Conservation (phyloP, 1,140 invertebrate genomes). For the Heliothis virescens region DNA sequence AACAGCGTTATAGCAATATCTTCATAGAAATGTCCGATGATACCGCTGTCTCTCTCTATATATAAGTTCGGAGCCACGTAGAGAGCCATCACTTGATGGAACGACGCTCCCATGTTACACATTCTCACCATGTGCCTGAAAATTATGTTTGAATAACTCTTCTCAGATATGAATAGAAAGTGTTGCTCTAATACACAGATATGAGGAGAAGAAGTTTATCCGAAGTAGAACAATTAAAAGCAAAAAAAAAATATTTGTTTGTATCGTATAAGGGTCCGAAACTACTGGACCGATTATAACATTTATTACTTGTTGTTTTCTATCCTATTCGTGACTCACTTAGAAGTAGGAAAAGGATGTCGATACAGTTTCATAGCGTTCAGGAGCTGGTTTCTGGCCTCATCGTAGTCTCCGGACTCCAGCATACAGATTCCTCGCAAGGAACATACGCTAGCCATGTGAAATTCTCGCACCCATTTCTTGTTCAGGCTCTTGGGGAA, state of each 20-base stretch:
- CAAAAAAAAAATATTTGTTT: too few relatives aligned
- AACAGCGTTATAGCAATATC: slow-evolving; percentile 58
- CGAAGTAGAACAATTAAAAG: too few relatives aligned
- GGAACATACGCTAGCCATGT: slow-evolving; percentile 63
- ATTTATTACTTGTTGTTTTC: too few relatives aligned
- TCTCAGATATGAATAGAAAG: too few relatives aligned
- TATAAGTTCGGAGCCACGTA: slow-evolving; percentile 69
- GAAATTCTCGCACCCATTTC: slow-evolving; percentile 67
- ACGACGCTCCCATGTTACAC: slow-evolving; percentile 49
- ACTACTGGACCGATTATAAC: too few relatives aligned
- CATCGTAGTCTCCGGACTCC: slow-evolving; percentile 85
- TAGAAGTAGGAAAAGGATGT: slow-evolving; percentile 75
- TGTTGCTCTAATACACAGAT: too few relatives aligned
- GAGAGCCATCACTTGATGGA: slow-evolving; percentile 63
- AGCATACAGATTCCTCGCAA: slow-evolving; percentile 81
- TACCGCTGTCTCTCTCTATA: slow-evolving; percentile 49
- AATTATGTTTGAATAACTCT: slow-evolving; percentile 51
- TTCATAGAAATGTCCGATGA: slow-evolving; percentile 62
- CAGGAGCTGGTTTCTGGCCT: slow-evolving; percentile 83
- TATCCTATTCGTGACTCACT: slow-evolving; percentile 49
- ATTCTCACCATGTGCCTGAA: slow-evolving; percentile 64
- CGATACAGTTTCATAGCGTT: slow-evolving; percentile 85
- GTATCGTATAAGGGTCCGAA: too few relatives aligned
- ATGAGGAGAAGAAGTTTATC: too few relatives aligned
- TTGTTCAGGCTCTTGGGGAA: slow-evolving; percentile 25